Evolutionary conservation across 2,797 vertebrate genomes (phyloP).

Genomic region (Thunnus albacares): DNA sequence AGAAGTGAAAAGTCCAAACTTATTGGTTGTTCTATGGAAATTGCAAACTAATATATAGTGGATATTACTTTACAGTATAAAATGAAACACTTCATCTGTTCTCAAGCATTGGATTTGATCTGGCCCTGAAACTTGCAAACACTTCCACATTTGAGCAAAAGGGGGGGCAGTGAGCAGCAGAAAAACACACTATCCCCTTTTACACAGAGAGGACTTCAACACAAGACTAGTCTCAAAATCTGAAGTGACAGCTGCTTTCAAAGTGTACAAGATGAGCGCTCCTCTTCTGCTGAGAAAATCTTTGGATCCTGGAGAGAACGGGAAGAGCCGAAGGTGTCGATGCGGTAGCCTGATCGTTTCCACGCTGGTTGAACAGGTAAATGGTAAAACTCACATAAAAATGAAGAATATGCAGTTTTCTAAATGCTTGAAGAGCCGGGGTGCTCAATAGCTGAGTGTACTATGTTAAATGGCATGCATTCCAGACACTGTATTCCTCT

Average conservation of each 20-base stretch:
- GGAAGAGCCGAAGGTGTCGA: slow-evolving; percentile 24
- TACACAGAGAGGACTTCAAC: slow-evolving; percentile 7
- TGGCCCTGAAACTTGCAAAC: slow-evolving; percentile 9
- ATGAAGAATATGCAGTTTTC: neutral
- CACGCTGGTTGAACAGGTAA: slow-evolving; percentile 5
- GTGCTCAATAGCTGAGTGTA: slow-evolving; percentile 24
- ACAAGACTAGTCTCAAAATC: slow-evolving; percentile 54
- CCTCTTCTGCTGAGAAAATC: slow-evolving; percentile 23
- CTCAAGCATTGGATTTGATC: neutral
- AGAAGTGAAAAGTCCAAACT: neutral
- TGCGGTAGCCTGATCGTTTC: slow-evolving; percentile 1
- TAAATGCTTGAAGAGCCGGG: neutral
- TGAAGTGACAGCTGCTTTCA: slow-evolving; percentile 64
- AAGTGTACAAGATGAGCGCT: slow-evolving; percentile 31
- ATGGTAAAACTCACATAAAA: slow-evolving; percentile 4
- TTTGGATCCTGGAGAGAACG: slow-evolving; percentile 36
- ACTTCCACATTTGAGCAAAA: slow-evolving; percentile 59
- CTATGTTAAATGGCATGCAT: slow-evolving; percentile 27
- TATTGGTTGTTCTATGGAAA: neutral
- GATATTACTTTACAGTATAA: neutral
- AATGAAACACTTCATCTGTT: neutral
- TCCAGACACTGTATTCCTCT: slow-evolving; percentile 25
- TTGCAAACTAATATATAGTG: neutral
- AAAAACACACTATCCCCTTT: slow-evolving; percentile 13
- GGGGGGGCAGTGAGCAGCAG: slow-evolving; percentile 64